Evolutionary conservation across 1,140 invertebrate genomes (phyloP), one percentile per base, ranked within the genome.

Genomic region (Drosophila navojoa): DNA sequence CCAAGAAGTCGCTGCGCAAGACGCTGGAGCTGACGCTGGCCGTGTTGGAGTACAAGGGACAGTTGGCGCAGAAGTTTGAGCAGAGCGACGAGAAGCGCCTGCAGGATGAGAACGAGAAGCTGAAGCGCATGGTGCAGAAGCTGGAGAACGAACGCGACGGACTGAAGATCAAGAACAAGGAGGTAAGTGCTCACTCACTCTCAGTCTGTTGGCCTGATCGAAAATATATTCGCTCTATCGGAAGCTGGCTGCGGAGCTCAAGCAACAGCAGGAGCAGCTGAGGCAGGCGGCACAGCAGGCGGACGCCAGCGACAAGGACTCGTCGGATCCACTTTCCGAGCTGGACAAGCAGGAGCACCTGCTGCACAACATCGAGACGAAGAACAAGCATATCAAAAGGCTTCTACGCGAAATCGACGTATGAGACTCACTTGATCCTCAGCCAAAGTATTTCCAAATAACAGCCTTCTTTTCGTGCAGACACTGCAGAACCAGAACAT

Each of bases 381-480:
- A 92, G 19, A 92, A 92, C 55, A 92, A 91, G n/a, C 91, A 92
- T 57, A 92, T 92, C 9, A 92, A 92, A 49, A 73, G 91, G 5
- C 57, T 92, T 10, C 60, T 92, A 0, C 76, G 86, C 0, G 91
- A 92, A 66, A 92, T 91, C 16, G 91, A 92, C 68, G 91, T 92
- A 42, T 57, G 40, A 47, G 15, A 11, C 15, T 10, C 9, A 1
- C 10, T n/a, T 44, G 0, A 11, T 2, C 19, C 1, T 5, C 4
- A 13, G 9, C 4, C 4, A 16, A 45, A 27, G n/a, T 2, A 11
- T 38, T 16, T 38, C 4, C 22, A 7, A 27, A 6, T n/a, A 1
- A 5, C 13, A 42, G 2, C 6, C 10, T 62, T 2, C 0, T 27
- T 73, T 10, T 22, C 63, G 5, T 45, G 5, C 19, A 92, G 90